These are phyloP conservation scores for Charadrius vociferus DNA, from an alignment of 2,113 vertebrate species.

Conservation along the genomic window DNA sequence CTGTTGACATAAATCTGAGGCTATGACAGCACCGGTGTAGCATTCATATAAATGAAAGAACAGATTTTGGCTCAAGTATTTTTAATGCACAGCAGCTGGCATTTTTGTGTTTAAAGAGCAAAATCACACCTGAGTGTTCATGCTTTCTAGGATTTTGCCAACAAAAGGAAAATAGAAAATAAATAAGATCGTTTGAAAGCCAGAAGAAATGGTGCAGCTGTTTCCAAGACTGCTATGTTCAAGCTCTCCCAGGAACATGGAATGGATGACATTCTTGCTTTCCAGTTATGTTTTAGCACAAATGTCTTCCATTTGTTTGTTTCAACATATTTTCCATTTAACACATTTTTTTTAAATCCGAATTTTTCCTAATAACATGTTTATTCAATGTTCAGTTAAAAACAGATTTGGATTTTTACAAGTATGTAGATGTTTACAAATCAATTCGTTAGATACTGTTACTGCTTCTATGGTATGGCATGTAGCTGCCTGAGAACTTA, in stretches of 20 bases:
- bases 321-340: neutral
- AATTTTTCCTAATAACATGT: neutral
- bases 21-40: neutral
- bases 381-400: neutral
- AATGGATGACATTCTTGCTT: neutral
- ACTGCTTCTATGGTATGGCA: neutral
- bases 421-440: neutral
- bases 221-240: neutral
- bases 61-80: neutral
- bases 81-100: conserved; percentile 20
- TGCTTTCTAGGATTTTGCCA: conserved; percentile 35
- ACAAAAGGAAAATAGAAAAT: conserved; percentile 14
- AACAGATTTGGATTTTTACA: neutral
- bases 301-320: conserved; percentile 34
- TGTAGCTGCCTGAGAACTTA: neutral
- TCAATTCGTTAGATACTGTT: neutral
- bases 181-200: neutral
- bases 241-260: neutral
- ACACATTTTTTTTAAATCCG: neutral
- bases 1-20: conserved; percentile 4
- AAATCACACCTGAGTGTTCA: conserved; percentile 36
- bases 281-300: conserved; percentile 1
- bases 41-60: conserved; percentile 1
- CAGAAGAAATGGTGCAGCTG: conserved; percentile 10
- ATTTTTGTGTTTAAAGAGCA: conserved; percentile 13